Conservation (phyloP, 2,888 invertebrate genomes). For the Azorinus chamasolen region DNA sequence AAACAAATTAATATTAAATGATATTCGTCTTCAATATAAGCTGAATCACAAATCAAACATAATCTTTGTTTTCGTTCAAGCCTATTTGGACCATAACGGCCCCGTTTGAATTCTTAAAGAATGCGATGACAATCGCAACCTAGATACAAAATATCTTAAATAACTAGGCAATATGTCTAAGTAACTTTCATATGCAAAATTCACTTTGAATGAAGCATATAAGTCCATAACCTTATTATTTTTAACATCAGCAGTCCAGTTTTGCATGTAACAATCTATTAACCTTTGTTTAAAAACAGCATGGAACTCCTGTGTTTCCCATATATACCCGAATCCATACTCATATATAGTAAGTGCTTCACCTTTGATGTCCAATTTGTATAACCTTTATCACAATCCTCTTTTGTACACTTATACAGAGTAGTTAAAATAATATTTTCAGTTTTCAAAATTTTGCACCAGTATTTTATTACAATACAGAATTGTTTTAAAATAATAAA, state of each 20-base stretch:
- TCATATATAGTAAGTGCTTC: not conserved
- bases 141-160: not conserved
- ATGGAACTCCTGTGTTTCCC: too few species aligned
- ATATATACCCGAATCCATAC: too few species aligned
- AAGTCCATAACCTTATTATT: not conserved
- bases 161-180: not conserved
- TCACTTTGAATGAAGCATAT: not conserved
- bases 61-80: constrained; percentile 1
- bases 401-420: not conserved
- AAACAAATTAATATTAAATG: not conserved
- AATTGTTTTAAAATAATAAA: too few species aligned
- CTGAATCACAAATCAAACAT: not conserved
- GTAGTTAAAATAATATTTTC: constrained; percentile 10
- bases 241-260: not conserved
- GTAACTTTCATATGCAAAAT: not conserved
- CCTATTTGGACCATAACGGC: not conserved
- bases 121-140: constrained; percentile 2
- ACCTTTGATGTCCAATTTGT: constrained; percentile 9
- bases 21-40: constrained; percentile 4
- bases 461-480: constrained; percentile 5
- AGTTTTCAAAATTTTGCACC: constrained; percentile 4
- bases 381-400: not conserved
- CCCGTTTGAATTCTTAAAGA: constrained; percentile 1
- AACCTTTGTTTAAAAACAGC: not conserved
- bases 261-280: not conserved